These are phyloP conservation scores for Orchesella cincta DNA, from an alignment of 1,140 invertebrate species.

Conservation along the genomic window DNA sequence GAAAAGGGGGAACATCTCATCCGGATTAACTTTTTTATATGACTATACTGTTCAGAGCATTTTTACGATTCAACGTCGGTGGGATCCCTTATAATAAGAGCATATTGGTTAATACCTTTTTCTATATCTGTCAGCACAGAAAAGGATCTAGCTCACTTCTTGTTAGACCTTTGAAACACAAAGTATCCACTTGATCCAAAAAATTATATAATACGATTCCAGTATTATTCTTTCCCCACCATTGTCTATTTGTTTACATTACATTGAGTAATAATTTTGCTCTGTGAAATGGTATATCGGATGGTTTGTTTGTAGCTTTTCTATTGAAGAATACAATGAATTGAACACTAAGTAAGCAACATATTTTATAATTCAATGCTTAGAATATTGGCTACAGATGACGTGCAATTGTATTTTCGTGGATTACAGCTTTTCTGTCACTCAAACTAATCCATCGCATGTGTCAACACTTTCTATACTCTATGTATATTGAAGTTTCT, in stretches of 20 bases:
- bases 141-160: neutral
- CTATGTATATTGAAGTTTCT: no score
- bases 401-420: no score
- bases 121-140: neutral
- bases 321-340: no score
- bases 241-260: neutral
- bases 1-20: neutral
- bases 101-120: neutral
- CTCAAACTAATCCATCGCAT: no score
- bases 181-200: neutral
- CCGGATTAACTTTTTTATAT: slow-evolving; percentile 12
- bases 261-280: neutral
- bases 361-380: no score
- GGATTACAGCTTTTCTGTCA: no score
- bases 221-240: no score
- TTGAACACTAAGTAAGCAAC: no score
- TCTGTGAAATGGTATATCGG: neutral
- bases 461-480: no score
- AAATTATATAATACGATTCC: neutral
- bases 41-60: neutral
- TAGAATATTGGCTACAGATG: no score
- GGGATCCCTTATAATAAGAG: neutral
- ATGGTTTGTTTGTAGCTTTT: no score
- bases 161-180: neutral
- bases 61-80: neutral